Evolutionary conservation across 1,140 invertebrate genomes (phyloP).

Genomic region (Nephila pilipes): DNA sequence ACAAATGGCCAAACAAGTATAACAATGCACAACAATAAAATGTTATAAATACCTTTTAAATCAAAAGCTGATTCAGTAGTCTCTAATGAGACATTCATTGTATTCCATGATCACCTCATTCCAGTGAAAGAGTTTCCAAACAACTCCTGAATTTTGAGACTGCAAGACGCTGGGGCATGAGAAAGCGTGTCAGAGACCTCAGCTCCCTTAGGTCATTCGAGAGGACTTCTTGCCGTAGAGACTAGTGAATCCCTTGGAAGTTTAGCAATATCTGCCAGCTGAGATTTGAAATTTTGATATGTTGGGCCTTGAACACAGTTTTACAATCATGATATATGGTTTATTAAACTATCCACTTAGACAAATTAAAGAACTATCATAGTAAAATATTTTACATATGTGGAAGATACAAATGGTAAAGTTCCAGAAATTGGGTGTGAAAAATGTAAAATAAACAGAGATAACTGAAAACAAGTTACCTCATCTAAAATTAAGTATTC

Average conservation of each 20-base stretch:
- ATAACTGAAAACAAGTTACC: constrained; percentile 76
- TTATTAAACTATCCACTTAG: no score
- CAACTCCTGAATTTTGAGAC: constrained; percentile 98
- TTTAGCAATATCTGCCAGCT: constrained; percentile 98
- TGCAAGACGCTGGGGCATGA: constrained; percentile 99
- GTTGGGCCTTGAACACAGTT: constrained; percentile 87
- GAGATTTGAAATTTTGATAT: constrained; percentile 99
- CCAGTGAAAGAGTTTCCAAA: constrained; percentile 99
- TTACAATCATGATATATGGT: background rate
- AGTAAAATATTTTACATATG: no score
- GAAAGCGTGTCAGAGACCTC: constrained; percentile 99
- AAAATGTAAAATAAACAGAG: background rate
- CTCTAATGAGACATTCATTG: constrained; percentile 95
- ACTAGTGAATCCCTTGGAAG: constrained; percentile 96
- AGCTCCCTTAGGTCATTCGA: constrained; percentile 99
- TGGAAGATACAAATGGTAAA: background rate
- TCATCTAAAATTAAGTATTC: constrained; percentile 99
- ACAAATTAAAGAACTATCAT: no score
- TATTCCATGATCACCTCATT: constrained; percentile 98
- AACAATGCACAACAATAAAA: background rate
- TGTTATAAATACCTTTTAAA: no score
- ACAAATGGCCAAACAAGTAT: background rate
- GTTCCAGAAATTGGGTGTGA: background rate
- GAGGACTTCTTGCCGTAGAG: constrained; percentile 97
- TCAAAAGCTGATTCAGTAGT: constrained; percentile 84